Evolutionary conservation across 2,113 vertebrate species (phyloP).

Genomic region (Trichechus manatus): DNA sequence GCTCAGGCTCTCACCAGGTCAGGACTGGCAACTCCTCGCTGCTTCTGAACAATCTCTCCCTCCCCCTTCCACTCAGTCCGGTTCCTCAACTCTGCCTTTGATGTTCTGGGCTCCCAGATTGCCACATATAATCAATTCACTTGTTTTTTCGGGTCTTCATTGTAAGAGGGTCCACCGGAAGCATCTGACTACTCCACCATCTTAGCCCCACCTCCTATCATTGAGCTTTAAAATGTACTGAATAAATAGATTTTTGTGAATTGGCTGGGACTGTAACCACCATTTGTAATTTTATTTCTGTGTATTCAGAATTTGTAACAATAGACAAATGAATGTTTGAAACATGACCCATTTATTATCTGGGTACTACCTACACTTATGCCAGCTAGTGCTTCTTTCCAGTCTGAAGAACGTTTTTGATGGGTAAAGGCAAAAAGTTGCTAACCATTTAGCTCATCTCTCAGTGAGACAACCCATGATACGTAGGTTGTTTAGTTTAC

Average conservation of each 20-base stretch:
- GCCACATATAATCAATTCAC: too few species aligned
- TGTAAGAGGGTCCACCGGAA: too few species aligned
- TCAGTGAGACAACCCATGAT: background rate
- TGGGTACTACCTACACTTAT: background rate
- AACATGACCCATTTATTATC: constrained; percentile 30
- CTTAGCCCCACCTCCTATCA: background rate
- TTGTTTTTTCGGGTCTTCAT: too few species aligned
- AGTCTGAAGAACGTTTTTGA: background rate
- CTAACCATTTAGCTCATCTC: background rate
- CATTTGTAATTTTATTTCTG: constrained; percentile 11
- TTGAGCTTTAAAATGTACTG: constrained; percentile 6
- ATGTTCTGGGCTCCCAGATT: too few species aligned
- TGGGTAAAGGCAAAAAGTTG: background rate
- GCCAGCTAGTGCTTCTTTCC: background rate
- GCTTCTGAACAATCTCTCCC: too few species aligned
- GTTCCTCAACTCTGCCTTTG: too few species aligned
- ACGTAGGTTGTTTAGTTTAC: background rate
- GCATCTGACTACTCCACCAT: too few species aligned
- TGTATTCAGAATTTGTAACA: constrained; percentile 59
- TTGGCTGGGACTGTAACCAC: background rate
- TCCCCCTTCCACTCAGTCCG: too few species aligned
- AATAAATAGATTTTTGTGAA: constrained; percentile 15
- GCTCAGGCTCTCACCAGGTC: too few species aligned
- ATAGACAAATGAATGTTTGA: constrained; percentile 55
- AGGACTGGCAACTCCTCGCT: too few species aligned